phyloP scores from a whole-genome alignment of 2,113 vertebrate genomes.

The Enhydra lutris region DNA sequence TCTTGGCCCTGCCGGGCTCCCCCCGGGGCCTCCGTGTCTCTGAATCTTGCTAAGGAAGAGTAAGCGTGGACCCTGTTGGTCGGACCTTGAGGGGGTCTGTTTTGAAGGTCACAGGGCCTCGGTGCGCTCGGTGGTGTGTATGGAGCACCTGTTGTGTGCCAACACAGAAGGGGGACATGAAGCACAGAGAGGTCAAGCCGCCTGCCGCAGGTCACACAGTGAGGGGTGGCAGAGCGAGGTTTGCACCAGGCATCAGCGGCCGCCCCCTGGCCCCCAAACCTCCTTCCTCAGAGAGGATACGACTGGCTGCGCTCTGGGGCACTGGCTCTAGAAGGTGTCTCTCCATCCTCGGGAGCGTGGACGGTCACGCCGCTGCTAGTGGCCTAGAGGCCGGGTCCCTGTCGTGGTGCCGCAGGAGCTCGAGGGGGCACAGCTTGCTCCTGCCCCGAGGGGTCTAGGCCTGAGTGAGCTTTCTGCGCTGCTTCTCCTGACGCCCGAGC shows the following conservation, averaged over 20 bases:
- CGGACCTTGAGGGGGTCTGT: rapidly evolving
- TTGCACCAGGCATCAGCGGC: no score
- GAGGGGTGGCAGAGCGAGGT: background rate
- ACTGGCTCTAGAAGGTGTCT: background rate
- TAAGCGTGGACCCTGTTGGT: background rate
- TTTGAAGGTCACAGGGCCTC: background rate
- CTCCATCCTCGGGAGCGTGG: background rate
- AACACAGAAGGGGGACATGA: background rate
- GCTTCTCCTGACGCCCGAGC: rapidly evolving
- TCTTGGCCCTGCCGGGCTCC: background rate
- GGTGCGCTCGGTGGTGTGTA: background rate
- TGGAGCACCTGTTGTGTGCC: background rate
- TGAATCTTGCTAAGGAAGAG: background rate
- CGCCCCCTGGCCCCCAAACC: no score
- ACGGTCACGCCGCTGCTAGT: background rate
- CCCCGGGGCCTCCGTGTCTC: no score
- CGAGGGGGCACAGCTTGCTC: background rate
- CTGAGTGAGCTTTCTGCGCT: background rate
- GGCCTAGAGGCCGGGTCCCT: background rate
- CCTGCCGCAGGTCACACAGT: background rate
- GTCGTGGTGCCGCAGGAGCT: background rate
- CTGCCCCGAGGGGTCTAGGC: background rate
- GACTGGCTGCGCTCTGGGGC: no score
- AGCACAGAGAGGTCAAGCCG: background rate
- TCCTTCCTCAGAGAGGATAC: background rate